phyloP scores from a whole-genome alignment of 2,888 invertebrate genomes.

The Stegophylla sp. region DNA sequence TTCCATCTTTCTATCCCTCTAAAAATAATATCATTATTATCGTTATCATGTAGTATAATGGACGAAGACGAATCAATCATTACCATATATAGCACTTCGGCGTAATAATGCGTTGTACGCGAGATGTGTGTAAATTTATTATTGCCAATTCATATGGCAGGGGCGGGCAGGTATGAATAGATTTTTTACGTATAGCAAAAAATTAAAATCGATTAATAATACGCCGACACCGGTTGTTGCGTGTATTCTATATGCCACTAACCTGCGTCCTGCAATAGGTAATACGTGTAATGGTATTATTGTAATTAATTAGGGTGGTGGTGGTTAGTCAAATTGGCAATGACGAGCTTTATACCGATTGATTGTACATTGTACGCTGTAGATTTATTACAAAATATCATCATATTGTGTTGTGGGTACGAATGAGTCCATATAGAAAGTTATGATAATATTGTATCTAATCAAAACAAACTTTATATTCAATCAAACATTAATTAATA shows the following conservation, averaged over 20 bases:
- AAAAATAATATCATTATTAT: neutral
- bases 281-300: conserved; percentile 16
- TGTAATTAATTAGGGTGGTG: conserved; percentile 28
- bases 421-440: neutral
- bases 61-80: neutral
- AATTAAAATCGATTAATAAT: conserved; percentile 31
- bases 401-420: neutral
- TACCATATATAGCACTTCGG: neutral
- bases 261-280: conserved; percentile 4
- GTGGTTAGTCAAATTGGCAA: conserved; percentile 22
- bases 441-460: no score
- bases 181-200: neutral
- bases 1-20: neutral
- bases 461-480: no score
- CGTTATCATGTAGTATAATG: neutral
- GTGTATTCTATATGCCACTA: neutral
- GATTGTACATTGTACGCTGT: neutral
- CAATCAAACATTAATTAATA: no score
- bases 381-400: neutral
- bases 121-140: conserved; percentile 14
- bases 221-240: neutral
- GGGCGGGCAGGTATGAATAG: neutral
- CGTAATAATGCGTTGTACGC: neutral
- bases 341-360: conserved; percentile 20
- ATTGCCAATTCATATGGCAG: conserved; percentile 8